Conservation (phyloP, 2,888 invertebrate species). For the Troglohyphantes excavatus region DNA sequence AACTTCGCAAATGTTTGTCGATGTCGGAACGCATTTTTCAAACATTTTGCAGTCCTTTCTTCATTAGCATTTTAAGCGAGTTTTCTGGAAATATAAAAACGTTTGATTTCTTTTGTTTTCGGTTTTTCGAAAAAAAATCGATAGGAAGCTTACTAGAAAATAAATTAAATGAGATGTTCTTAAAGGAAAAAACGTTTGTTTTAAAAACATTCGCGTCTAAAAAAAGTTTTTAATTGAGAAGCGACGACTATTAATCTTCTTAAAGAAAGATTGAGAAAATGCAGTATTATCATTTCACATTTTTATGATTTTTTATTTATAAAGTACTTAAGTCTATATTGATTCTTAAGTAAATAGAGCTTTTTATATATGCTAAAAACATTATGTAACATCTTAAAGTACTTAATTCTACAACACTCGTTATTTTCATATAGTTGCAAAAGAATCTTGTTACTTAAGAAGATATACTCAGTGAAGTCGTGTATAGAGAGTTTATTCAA, state of each 20-base stretch:
- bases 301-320: neutral
- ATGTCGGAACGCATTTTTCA: conserved; percentile 8
- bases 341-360: neutral
- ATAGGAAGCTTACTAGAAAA: conserved; percentile 1
- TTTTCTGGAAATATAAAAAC: neutral
- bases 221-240: conserved; percentile 6
- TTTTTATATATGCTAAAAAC: neutral
- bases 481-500: too few relatives aligned
- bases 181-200: neutral
- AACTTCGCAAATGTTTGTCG: conserved; percentile 28
- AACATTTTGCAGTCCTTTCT: conserved; percentile 14
- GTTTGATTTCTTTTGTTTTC: conserved; percentile 9
- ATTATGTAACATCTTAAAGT: neutral
- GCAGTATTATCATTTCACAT: neutral
- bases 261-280: conserved; percentile 1
- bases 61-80: neutral
- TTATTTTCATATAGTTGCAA: too few relatives aligned
- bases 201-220: conserved; percentile 10
- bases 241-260: conserved; percentile 20
- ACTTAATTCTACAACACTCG: too few relatives aligned
- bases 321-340: neutral
- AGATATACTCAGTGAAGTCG: too few relatives aligned
- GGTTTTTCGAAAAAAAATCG: neutral
- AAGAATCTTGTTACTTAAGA: too few relatives aligned
- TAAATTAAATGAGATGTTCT: conserved; percentile 16